phyloP scores from a whole-genome alignment of 2,113 vertebrate species.

The Lasiurus cinereus region DNA sequence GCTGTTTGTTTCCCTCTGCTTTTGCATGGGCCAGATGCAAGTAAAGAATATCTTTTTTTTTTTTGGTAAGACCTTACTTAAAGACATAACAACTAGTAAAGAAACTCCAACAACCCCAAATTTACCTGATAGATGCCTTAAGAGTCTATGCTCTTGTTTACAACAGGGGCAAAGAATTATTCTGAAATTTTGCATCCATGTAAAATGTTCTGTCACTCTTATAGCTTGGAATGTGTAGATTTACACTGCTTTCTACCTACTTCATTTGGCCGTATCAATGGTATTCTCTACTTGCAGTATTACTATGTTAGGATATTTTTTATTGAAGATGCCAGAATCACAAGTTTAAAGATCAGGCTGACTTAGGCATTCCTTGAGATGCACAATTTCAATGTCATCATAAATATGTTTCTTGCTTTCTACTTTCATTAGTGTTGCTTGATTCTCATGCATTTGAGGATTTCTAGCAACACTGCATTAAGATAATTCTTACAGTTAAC shows the following conservation, averaged over 20 bases:
- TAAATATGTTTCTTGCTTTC: not conserved
- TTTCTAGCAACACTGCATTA: not conserved
- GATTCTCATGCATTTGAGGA: not conserved
- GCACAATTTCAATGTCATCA: not conserved
- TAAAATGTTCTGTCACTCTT: not conserved
- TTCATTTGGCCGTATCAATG: not conserved
- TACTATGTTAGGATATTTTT: not conserved
- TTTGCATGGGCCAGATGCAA: not conserved
- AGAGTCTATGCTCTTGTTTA: not conserved
- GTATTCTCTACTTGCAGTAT: not conserved
- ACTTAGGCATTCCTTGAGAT: not conserved
- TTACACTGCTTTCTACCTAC: not conserved
- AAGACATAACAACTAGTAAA: not conserved
- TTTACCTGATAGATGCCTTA: not conserved
- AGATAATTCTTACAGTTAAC: not conserved
- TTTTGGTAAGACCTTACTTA: not conserved
- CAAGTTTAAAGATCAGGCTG: not conserved
- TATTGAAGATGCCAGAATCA: not conserved
- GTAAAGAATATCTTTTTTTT: not conserved
- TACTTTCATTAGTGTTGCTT: not conserved
- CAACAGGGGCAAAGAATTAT: not conserved
- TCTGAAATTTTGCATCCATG: not conserved
- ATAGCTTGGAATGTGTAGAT: not conserved
- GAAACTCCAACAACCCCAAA: not conserved
- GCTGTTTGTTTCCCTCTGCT: not conserved